Evolutionary conservation across 2,797 vertebrate genomes (phyloP).

Genomic region (Rhabdophis nuchalis): DNA sequence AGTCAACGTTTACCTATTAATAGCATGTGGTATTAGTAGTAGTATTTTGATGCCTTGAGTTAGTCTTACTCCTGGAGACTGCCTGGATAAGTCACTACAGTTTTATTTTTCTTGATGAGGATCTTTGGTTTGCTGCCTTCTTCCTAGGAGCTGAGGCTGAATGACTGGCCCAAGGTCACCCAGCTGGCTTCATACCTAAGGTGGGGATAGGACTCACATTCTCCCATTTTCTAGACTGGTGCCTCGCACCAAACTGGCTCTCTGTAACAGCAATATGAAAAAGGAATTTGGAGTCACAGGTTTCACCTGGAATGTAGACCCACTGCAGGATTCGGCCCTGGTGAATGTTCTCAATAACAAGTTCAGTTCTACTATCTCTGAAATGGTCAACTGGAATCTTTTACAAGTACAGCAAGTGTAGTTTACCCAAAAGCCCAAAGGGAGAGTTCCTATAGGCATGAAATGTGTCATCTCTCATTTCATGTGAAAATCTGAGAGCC

Average conservation of each 20-base stretch:
- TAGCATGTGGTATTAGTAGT: not conserved
- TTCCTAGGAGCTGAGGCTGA: not conserved
- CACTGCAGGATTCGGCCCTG: not conserved
- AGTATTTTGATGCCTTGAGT: not conserved
- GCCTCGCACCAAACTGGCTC: not conserved
- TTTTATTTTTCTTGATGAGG: not conserved
- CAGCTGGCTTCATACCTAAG: not conserved
- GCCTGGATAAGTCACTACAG: not conserved
- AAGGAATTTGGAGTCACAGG: not conserved
- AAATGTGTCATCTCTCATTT: not conserved
- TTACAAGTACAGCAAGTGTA: not conserved
- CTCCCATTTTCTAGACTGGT: not conserved
- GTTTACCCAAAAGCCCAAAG: not conserved
- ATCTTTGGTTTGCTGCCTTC: not conserved
- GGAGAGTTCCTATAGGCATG: not conserved
- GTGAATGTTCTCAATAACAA: not conserved
- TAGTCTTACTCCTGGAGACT: not conserved
- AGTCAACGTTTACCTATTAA: not conserved
- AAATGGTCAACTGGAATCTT: not conserved
- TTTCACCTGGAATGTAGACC: not conserved
- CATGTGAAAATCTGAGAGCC: not conserved
- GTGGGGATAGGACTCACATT: not conserved
- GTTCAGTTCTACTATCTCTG: not conserved
- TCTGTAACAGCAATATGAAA: not conserved
- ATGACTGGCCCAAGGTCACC: not conserved